Conservation (phyloP, 2,113 vertebrate species). For the Charina bottae region DNA sequence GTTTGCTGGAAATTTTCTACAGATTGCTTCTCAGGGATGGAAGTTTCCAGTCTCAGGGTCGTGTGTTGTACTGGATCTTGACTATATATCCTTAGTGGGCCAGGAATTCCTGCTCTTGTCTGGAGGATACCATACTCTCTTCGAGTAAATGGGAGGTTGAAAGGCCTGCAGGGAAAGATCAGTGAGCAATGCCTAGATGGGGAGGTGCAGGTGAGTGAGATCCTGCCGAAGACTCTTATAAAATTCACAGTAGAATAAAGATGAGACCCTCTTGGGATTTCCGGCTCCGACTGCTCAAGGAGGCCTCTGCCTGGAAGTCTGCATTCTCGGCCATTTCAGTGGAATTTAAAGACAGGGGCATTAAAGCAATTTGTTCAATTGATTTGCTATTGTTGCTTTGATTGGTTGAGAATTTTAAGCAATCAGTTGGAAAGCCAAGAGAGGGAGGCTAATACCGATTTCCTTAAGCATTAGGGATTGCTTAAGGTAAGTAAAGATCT, state of each 20-base stretch:
- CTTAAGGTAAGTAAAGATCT: no score
- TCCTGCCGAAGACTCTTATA: no score
- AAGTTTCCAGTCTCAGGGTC: not conserved
- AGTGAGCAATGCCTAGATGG: not conserved
- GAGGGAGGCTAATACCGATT: not conserved
- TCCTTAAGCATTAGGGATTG: not conserved
- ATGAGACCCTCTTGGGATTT: not conserved
- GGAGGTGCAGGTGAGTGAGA: not conserved
- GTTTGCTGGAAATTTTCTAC: not conserved
- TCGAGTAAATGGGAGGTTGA: no score
- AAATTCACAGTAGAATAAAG: no score
- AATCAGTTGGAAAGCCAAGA: not conserved
- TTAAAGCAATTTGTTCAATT: not conserved
- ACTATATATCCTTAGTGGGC: not conserved
- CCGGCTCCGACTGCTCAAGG: not conserved
- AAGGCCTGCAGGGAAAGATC: not conserved
- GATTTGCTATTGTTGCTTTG: not conserved
- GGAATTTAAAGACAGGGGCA: not conserved
- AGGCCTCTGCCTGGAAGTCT: not conserved
- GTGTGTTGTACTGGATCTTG: not conserved
- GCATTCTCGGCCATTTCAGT: not conserved
- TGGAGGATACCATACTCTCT: no score
- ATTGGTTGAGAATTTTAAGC: not conserved
- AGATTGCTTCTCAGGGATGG: not conserved
- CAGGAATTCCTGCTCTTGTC: not conserved